phyloP scores from a whole-genome alignment of 2,113 vertebrate genomes.

The Rhadina sibilatrix region DNA sequence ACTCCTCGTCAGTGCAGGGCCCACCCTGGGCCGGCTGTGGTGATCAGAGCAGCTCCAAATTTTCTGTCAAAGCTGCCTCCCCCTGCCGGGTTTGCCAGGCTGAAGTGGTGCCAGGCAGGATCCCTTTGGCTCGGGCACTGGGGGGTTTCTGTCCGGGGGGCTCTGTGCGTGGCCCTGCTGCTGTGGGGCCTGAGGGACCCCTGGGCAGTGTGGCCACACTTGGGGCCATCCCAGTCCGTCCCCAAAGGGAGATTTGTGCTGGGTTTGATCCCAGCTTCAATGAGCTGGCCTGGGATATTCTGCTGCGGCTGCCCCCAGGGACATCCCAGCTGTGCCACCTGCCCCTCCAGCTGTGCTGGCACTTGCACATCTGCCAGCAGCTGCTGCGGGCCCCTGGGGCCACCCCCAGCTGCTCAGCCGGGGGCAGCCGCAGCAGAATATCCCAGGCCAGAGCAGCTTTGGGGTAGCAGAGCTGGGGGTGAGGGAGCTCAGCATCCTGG shows the following conservation, averaged over 20 bases:
- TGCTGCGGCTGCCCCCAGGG: too few species aligned
- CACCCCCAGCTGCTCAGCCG: background rate
- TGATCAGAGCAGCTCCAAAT: background rate
- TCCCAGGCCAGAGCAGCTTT: background rate
- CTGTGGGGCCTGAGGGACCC: background rate
- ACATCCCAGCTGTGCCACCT: fast-evolving
- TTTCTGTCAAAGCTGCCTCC: background rate
- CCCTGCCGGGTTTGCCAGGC: background rate
- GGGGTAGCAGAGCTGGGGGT: background rate
- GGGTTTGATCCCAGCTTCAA: background rate
- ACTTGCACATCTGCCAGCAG: background rate
- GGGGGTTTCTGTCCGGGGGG: background rate
- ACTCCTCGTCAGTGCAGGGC: background rate
- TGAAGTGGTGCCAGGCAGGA: background rate
- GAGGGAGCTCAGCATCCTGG: background rate
- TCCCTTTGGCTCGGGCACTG: background rate
- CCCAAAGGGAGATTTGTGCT: background rate
- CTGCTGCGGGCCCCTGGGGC: fast-evolving
- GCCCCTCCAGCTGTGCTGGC: background rate
- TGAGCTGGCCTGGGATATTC: too few species aligned
- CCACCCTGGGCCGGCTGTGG: background rate
- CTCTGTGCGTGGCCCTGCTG: background rate
- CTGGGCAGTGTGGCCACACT: fast-evolving
- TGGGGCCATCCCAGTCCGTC: background rate
- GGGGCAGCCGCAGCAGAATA: background rate